Base-by-base conservation (phyloP, 2,113 vertebrate species). In the Myiopsitta monachus region DNA sequence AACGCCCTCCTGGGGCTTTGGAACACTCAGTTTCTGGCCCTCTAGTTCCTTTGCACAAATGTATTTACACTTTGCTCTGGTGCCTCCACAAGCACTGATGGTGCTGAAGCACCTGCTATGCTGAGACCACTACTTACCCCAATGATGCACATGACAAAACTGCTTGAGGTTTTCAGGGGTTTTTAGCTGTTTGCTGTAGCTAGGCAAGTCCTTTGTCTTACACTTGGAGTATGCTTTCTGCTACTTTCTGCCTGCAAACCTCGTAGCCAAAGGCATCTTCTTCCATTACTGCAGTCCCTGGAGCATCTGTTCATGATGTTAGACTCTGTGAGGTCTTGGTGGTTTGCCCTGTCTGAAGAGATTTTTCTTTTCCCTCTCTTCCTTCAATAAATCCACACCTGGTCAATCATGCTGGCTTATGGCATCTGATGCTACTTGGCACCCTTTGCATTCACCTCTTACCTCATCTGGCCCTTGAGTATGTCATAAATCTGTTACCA, bases 251-350 rank as follows among this genome's bases (percentile, higher is more conserved):
- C 61, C 63, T 78, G 27, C 11, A 57, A 67, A 38, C 1, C 28
- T 70, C 78, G 55, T 57, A 22, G 28, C 41, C 61, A 67, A 54
- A 63, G 46, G 51, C 90, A 63, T 27, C 55, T 14, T 79, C 43
- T 46, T 43, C 44, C 52, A 11, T 2, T 10, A 1, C 1, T 18
- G 3, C 64, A 39, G 44, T 16, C 14, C 55, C 63, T 14, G 14
- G 30, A 36, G 14, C 39, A 39, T 15, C 44, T 3, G 5, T 23
- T 24, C 10, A 8, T 0, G 9, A 36, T 12, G 9, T 0, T 23
- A 55, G 59, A 27, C 14, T 6, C 36, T 15, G 14, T 0, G 0
- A 46, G 26, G 14, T 11, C 57, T 46, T 0, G 0, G 59, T 39
- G 39, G 24, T 55, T 74, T 61, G 52, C 28, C 59, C 49, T 43